Evolutionary conservation across 1,140 invertebrate species (phyloP), one percentile per base, ranked within the genome.

Genomic region (Leptopilina clavipes): DNA sequence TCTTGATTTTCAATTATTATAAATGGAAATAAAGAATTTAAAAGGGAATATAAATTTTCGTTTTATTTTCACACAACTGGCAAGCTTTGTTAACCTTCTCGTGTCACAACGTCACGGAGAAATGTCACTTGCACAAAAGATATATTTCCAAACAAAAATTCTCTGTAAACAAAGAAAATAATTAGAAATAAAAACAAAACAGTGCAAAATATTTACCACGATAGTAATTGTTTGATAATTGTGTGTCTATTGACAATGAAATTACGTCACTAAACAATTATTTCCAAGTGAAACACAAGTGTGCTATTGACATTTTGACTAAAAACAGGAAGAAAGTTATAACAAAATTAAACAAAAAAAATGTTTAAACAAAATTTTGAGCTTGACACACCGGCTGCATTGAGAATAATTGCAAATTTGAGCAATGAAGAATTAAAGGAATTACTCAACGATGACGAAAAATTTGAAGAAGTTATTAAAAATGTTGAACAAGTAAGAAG

Each of bases 401-500:
- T 92, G 56, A 88, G 89, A 19, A 84, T 93, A 12, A 84, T 95
- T 18, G 86, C 91, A 14, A 92, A 93, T 76, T 85, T 95, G 59
- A 92, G 87, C 74, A 93, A 93, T 71, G 94, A 96, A 40, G 95
- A 98, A 88, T 88, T 98, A 1, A 95, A 96, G 87, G 94, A 95
- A 88, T 92, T 97, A 75, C 90, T 98, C 11, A 96, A 97, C 83
- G 92, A 97, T 87, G 96, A 97, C 84, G 91, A 92, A 6, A 96
- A 96, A 90, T 93, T 97, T 80, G 95, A 97, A 84, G 92, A 94
- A 48, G 92, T 97, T 45, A 91, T 98, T 0, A 94, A 94, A 86
- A 93, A 95, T 85, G 90, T 95, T 56, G 93, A 94, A 87, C 95
- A 96, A 92, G 95, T 96, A 91, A 31, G 12, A 25, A 5, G 7